Base-by-base conservation (phyloP, 2,113 vertebrate genomes). In the Taxidea taxus region DNA sequence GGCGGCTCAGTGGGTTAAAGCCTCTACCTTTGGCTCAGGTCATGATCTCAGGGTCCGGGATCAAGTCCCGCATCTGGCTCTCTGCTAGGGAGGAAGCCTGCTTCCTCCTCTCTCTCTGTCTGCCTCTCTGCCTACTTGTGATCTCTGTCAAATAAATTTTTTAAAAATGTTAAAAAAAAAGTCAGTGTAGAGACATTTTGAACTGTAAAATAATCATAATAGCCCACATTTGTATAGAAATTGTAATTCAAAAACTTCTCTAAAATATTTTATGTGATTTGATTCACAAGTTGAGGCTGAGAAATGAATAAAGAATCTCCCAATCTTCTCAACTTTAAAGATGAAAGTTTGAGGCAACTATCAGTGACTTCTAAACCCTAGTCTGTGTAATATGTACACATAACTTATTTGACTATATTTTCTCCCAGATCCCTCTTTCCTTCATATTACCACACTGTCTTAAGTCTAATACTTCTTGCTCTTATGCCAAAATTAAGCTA, bases 121-220 rank as follows among this genome's bases (percentile, higher is more conserved):
- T n/a, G n/a, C n/a, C n/a, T n/a, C n/a, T n/a, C n/a, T n/a, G n/a
- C n/a, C n/a, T n/a, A n/a, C n/a, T n/a, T n/a, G n/a, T n/a, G n/a
- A n/a, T n/a, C n/a, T n/a, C n/a, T n/a, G n/a, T n/a, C n/a, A n/a
- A n/a, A n/a, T n/a, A n/a, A n/a, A n/a, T n/a, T n/a, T n/a, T n/a
- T n/a, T n/a, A n/a, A n/a, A n/a, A n/a, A n/a, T n/a, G n/a, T n/a
- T n/a, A n/a, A n/a, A n/a, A 7, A 83, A 93, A 39, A 89, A 66
- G n/a, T 94, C 13, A 70, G 16, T 42, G 51, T 34, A n/a, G 18
- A 90, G 72, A 81, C 39, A 91, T 47, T 72, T 88, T 85, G 20
- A 97, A 70, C 34, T 77, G 27, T 49, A 80, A 60, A 72, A 88
- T 80, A 68, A 60, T 66, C 44, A 97, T n/a, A 87, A 84, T 54